phyloP scores from a whole-genome alignment of 2,797 vertebrate species.

The Enteromius paludinosus region DNA sequence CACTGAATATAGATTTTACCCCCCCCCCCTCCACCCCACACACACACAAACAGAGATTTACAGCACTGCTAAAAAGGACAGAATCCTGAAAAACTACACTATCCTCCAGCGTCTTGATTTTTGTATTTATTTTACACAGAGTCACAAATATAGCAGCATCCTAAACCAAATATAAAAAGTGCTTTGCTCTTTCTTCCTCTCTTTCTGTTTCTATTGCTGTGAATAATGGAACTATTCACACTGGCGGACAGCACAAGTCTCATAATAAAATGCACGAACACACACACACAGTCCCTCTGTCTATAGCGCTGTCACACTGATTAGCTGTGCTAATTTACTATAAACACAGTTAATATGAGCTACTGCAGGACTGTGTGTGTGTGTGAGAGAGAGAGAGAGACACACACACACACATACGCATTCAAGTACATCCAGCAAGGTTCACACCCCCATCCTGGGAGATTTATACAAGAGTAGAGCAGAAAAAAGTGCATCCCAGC shows the following conservation, averaged over 20 bases:
- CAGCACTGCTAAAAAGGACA: conserved; percentile 20
- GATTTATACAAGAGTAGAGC: conserved; percentile 43
- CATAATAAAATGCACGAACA: conserved; percentile 30
- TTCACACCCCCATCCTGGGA: conserved; percentile 39
- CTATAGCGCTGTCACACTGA: conserved; percentile 57
- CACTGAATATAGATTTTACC: conserved; percentile 50
- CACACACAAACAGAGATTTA: neutral
- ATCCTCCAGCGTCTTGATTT: neutral
- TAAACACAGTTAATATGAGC: conserved; percentile 49
- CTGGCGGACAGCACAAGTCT: conserved; percentile 37
- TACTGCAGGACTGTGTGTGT: conserved; percentile 31
- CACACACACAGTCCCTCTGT: conserved; percentile 41
- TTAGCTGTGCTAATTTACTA: conserved; percentile 53
- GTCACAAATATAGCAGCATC: neutral
- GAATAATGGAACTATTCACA: conserved; percentile 52
- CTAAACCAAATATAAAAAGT: conserved; percentile 24
- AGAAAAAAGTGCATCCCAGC: conserved; percentile 49
- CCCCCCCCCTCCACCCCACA: conserved; percentile 4
- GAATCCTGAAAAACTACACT: conserved; percentile 11
- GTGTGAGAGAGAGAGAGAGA: neutral
- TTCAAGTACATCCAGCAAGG: conserved; percentile 28
- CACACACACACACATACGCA: conserved; percentile 15
- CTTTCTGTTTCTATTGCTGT: conserved; percentile 31
- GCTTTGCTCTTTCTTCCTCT: conserved; percentile 34
- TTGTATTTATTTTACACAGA: neutral